Conservation (phyloP, 2,888 invertebrate genomes). For the Invenusta paracnida region DNA sequence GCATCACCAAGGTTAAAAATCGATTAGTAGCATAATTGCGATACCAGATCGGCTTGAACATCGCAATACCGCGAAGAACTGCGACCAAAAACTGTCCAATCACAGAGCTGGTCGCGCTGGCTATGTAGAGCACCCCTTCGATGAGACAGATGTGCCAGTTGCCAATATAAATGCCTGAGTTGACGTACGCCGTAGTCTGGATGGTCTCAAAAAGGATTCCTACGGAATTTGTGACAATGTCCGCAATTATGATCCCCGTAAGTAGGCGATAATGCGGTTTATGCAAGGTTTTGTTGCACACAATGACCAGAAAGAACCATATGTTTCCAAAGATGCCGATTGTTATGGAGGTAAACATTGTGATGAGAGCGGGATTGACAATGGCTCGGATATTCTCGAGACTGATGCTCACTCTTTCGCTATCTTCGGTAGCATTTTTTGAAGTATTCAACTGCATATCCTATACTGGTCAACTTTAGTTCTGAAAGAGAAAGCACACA, state of each 20-base stretch:
- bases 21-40: not conserved
- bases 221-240: not conserved
- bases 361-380: no score
- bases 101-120: not conserved
- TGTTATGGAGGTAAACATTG: not conserved
- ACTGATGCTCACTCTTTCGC: no score
- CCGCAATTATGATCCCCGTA: not conserved
- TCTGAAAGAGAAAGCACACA: no score
- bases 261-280: not conserved
- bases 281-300: not conserved
- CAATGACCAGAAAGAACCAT: not conserved
- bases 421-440: no score
- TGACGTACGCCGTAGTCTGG: not conserved
- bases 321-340: not conserved
- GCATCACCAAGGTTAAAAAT: not conserved
- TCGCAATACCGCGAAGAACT: not conserved
- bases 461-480: no score
- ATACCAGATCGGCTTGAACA: not conserved
- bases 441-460: no score
- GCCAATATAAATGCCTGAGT: not conserved
- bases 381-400: no score
- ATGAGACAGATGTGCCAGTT: not conserved
- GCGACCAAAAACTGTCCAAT: not conserved
- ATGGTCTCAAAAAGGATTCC: not conserved
- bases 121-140: not conserved